Evolutionary conservation across 2,888 invertebrate species (phyloP), one percentile per base, ranked within the genome.

Genomic region (Tetanocera ferruginea): DNA sequence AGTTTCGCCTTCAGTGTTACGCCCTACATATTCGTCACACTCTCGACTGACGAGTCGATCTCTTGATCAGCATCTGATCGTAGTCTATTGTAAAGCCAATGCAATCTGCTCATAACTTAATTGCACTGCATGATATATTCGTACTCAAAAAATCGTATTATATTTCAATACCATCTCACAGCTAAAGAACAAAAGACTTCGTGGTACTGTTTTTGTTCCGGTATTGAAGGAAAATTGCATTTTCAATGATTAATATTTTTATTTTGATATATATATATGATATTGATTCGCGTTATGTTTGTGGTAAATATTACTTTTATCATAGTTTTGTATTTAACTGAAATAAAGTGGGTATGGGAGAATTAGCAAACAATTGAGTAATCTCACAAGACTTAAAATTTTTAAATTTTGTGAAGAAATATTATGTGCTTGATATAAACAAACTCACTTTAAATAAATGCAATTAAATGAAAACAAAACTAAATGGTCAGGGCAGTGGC

Each of bases 1-100:
- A 75, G 75, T 67, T 66, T 55, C 75, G 75, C 75, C 75, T 62
- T n/a, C 75, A 31, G 52, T 14, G 34, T 28, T 67, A 66, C 75
- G 67, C 75, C 75, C 75, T 55, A 52, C 52, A 37, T 17, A 23
- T 52, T 49, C 69, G 14, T 49, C 69, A 25, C 55, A 9, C 66
- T 2, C 60, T 60, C 19, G 17, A 60, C 28, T 28, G 28, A 28
- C 23, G 25, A 60, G 8, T 64, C 52, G 34, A 23, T 5, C 14
- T 31, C 5, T 43, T 62, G 25, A 62, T 51, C 31, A 19, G 52
- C 28, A 75, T 55, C 66, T 67, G 75, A 66, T 52, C 23, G 31
- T 19, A 23, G 37, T n/a, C 51, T 57, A 17, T 25, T 6, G 25
- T n/a, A 62, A 43, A 28, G 14, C 23, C 23, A 37, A 69, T 34